These are phyloP conservation scores for Zaprionus vittiger DNA, from an alignment of 1,140 invertebrate genomes.

Conservation along the genomic window DNA sequence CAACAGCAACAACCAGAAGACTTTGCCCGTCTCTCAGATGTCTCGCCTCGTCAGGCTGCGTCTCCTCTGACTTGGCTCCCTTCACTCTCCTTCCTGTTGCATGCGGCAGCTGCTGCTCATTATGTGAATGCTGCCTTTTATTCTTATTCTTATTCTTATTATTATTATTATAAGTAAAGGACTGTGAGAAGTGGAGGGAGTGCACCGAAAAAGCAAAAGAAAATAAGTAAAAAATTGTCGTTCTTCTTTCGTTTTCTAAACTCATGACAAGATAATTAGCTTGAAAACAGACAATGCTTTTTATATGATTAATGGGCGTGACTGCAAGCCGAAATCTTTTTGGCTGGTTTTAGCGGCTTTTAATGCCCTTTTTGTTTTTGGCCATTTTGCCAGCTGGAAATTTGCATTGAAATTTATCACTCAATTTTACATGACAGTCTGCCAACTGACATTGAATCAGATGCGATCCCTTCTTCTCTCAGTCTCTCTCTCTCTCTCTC, in stretches of 20 bases:
- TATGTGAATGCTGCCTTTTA: constrained; percentile 44
- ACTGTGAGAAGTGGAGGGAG: constrained; percentile 36
- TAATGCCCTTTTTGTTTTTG: constrained; percentile 53
- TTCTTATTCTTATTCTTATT: constrained; percentile 8
- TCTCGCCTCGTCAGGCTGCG: constrained; percentile 28
- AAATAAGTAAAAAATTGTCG: neutral
- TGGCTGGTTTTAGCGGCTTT: constrained; percentile 7
- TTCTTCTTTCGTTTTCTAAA: constrained; percentile 38
- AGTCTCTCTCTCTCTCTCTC: neutral
- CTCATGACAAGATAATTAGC: constrained; percentile 74
- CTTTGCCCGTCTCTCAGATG: constrained; percentile 20
- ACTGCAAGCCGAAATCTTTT: constrained; percentile 30
- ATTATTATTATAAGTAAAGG: constrained; percentile 49
- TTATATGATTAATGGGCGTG: constrained; percentile 62
- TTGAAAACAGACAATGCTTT: constrained; percentile 26
- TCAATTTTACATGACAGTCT: constrained; percentile 75
- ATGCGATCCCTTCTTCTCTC: constrained; percentile 2
- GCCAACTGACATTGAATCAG: constrained; percentile 55
- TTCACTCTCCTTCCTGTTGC: constrained; percentile 59
- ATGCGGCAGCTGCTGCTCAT: constrained; percentile 71
- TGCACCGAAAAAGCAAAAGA: neutral
- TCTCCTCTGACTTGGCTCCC: neutral
- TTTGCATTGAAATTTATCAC: constrained; percentile 69
- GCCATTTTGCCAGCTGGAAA: constrained; percentile 29
- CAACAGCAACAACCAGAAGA: constrained; percentile 28